Evolutionary conservation across 2,113 vertebrate genomes (phyloP), one percentile per base, ranked within the genome.

Genomic region (Aythya baeri): DNA sequence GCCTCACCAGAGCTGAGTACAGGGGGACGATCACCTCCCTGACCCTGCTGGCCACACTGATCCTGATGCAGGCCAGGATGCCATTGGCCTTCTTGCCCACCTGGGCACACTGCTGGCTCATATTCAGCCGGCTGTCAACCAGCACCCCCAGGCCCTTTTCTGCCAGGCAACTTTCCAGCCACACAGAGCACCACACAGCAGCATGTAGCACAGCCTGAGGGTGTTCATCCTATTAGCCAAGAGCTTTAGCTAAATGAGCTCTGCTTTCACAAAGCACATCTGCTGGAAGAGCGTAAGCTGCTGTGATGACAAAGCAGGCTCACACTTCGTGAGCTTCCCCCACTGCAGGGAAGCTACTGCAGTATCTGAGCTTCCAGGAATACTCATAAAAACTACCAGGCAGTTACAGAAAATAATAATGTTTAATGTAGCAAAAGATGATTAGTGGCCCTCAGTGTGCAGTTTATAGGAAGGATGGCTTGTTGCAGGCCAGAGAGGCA

Each of bases 401-500:
- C 79, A 96, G 80, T 89, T 94, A 96, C 57, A 92, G 87, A 96
- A 97, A 96, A 97, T 93, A 94, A 84, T 85, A 94, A 49, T 94
- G 80, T 91, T 97, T 96, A 97, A 97, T 94, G 85, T 93, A 95
- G 91, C 94, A 96, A 94, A 93, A 96, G 65, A 83, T 91, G 93
- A 88, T 95, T 92, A 96, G 93, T 49, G 73, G 67, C 88, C 94
- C 85, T 96, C 77, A 71, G 93, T 16, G 85, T 83, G 92, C 72
- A 72, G 59, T 5, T 96, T 85, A 86, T 57, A 83, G 44, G 52
- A 18, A 93, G 15, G 5, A 1, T 65, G 54, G 80, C 41, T 94
- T 88, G 26, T 67, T 94, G 79, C 74, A 91, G 78, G 74, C 32
- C 86, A 71, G 71, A 92, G 84, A 83, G 57, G 70, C 1, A 4